Percentiles rank a stretch among this genome's conserved stretches.
Conservation (phyloP, 1,140 invertebrate genomes). For the Samia ricini region DNA sequence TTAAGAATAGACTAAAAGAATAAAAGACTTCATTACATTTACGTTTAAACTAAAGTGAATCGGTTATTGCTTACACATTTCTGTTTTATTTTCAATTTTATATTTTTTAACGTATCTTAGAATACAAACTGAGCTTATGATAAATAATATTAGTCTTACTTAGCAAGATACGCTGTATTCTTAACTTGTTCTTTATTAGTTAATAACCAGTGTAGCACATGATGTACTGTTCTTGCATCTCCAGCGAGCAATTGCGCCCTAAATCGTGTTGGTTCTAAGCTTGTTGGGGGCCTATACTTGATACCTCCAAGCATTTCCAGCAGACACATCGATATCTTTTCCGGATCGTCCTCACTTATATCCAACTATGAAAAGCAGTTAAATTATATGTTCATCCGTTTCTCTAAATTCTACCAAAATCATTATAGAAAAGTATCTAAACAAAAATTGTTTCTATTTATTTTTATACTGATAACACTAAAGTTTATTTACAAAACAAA, state of each 20-base stretch:
- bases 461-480: too few relatives aligned
- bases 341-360: slow-evolving; percentile 67
- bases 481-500: too few relatives aligned
- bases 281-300: slow-evolving; percentile 68
- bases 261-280: slow-evolving; percentile 73
- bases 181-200: slow-evolving; percentile 84
- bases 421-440: too few relatives aligned
- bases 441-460: too few relatives aligned
- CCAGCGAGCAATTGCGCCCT: slow-evolving; percentile 86
- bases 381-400: neutral
- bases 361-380: slow-evolving; percentile 48
- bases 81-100: neutral
- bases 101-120: neutral
- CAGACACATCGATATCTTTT: slow-evolving; percentile 60
- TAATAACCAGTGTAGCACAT: slow-evolving; percentile 89
- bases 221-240: slow-evolving; percentile 86
- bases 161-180: slow-evolving; percentile 89
- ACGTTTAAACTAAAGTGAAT: too few relatives aligned
- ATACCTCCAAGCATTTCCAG: slow-evolving; percentile 73
- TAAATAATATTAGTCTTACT: slow-evolving; percentile 43
- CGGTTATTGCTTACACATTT: too few relatives aligned
- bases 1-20: too few relatives aligned
- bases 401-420: neutral
- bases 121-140: neutral
- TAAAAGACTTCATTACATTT: too few relatives aligned